Base-by-base conservation (phyloP, 2,797 vertebrate species). In the Forpus xanthops region DNA sequence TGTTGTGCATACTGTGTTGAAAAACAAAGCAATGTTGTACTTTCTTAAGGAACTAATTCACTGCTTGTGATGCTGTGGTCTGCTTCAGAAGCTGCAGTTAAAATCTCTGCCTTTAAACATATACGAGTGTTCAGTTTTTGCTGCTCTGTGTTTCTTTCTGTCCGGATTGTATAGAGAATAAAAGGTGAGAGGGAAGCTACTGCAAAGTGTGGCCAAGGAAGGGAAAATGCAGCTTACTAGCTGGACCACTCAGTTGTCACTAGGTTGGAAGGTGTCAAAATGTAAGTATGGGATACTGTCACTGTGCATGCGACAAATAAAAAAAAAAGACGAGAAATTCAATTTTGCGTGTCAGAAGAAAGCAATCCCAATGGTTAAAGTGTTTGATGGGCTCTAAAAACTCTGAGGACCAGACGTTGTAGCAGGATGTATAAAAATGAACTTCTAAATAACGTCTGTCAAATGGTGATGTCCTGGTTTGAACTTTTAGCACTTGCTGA, bases 401-500 rank as follows among this genome's bases (percentile, higher is more conserved):
- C 16, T 66, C 41, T 17, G 20, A 75, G 47, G 70, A 60, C 42
- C 45, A 90, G 62, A 33, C 25, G 8, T 47, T 47, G 15, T 25
- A 86, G 77, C 50, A 81, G 73, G 28, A 49, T 42, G 21, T 64
- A 58, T 58, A 90, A 88, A 73, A 66, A 49, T 16, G 11, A 19
- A 84, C 81, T 91, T 95, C 82, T 96, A 77, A 91, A 61, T 90
- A 93, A 83, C 0, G 6, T 73, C 89, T 83, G 82, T 96, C 81
- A 94, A 92, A 31, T 41, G 55, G 20, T 64, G 53, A 17, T 97
- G 96, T 97, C 97, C 97, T 96, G 87, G 84, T 66, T 70, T 97
- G 97, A 98, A 97, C 98, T 87, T 79, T 85, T 31, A 70, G 56
- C 9, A 42, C n/a, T 18, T 60, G 81, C 66, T 83, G 42, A 91